Conservation (phyloP, 2,113 vertebrate genomes). For the Strix uralensis region DNA sequence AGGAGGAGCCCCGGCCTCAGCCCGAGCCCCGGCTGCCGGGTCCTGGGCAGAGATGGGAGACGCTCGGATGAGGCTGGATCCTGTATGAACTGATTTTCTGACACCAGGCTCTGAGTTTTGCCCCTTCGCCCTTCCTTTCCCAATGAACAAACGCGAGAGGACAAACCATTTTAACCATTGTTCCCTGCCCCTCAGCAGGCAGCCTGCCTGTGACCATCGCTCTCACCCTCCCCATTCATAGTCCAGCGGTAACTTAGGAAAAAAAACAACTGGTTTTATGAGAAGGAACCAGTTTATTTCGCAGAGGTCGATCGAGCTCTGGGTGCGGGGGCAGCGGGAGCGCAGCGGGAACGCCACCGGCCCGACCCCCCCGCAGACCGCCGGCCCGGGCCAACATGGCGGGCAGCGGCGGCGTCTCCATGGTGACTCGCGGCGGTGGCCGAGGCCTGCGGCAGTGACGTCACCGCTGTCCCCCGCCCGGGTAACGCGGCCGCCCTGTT, state of each 20-base stretch:
- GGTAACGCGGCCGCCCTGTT: too few relatives aligned
- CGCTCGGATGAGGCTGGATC: accelerated
- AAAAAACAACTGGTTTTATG: accelerated
- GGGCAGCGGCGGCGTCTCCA: not conserved
- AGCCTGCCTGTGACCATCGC: accelerated
- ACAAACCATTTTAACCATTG: accelerated
- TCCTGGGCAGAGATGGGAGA: accelerated
- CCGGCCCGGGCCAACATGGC: not conserved
- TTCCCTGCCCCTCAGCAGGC: not conserved
- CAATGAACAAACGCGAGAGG: accelerated
- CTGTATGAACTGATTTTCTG: accelerated
- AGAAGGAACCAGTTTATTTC: not conserved
- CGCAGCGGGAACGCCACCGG: accelerated
- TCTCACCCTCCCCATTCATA: accelerated
- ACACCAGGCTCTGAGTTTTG: too few relatives aligned
- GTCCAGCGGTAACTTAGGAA: too few relatives aligned
- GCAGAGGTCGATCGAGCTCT: accelerated
- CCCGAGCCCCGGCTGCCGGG: accelerated
- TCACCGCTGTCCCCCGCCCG: not conserved
- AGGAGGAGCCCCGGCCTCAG: not conserved
- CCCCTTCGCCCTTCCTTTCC: not conserved
- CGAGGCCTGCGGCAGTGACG: not conserved
- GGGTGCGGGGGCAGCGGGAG: accelerated
- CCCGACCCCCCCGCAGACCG: not conserved
- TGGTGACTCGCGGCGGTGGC: accelerated